Conservation (phyloP, 2,113 vertebrate genomes). For the Podarcis cretensis region DNA sequence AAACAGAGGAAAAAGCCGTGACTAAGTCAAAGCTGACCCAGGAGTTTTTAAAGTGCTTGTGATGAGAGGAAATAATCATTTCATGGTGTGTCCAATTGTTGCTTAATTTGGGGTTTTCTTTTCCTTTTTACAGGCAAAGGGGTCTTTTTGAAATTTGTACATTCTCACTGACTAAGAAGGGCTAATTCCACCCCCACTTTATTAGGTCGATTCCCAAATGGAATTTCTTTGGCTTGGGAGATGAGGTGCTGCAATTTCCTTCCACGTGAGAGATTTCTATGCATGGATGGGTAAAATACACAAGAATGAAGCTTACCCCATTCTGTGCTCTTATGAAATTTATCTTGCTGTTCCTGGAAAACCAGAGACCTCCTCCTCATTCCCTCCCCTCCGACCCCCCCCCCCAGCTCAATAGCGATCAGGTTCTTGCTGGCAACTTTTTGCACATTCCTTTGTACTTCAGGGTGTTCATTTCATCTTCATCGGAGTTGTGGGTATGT, state of each 20-base stretch:
- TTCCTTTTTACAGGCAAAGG: constrained; percentile 37
- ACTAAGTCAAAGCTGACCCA: background rate
- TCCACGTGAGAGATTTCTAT: background rate
- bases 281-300: accelerated
- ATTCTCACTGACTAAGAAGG: background rate
- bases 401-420: background rate
- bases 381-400: too few relatives aligned
- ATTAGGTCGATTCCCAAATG: constrained; percentile 1
- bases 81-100: constrained; percentile 34
- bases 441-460: background rate
- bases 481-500: accelerated
- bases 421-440: constrained; percentile 3
- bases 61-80: constrained; percentile 36
- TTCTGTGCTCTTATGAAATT: background rate
- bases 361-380: accelerated
- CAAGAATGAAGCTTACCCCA: too few relatives aligned
- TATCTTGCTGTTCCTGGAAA: accelerated
- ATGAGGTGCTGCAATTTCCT: background rate
- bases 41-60: accelerated
- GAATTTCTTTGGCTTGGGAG: background rate
- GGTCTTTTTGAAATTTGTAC: background rate
- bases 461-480: background rate
- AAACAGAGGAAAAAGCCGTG: background rate
- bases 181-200: constrained; percentile 20
- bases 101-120: constrained; percentile 18